Base-by-base conservation (phyloP, 1,140 invertebrate species). In the Lamellibrachia luymesi region DNA sequence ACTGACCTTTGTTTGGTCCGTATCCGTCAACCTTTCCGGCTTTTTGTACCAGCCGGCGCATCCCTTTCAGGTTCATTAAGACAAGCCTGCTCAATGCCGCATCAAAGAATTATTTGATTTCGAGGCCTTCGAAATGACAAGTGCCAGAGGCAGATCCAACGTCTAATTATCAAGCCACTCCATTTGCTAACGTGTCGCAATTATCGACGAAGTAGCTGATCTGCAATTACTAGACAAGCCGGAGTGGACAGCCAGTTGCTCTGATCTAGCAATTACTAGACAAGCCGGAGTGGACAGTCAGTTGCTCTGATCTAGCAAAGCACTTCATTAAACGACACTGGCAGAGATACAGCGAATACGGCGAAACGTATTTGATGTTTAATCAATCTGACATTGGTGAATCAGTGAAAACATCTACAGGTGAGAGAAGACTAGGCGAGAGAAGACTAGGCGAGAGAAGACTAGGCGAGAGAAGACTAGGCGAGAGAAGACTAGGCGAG, bases 221-320 rank as follows among this genome's bases (percentile, higher is more conserved):
- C 90, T 7, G 7, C 90, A 90, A 90, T 90, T 50, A 90, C 90
- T 90, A 90, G 49, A 90, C 2, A 90, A 7, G 90, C 90, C 7
- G 49, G 90, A 90, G 49, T 90, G 25, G 90, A 90, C 22, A 10
- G n/a, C 25, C 90, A 90, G 49, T 50, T 90, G 90, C 8, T 25
- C 90, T 90, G 90, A 22, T 4, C 90, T 22, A 90, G 5, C 90
- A 90, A 90, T 90, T 50, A 90, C 90, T 90, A 90, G 49, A 90
- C 90, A 90, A 5, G 90, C 90, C 5, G 49, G 90, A 90, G 49
- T 90, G 22, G 90, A 90, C 17, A 6, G n/a, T 50, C 90, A 90
- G 49, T 50, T 90, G 90, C 7, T 22, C 90, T 90, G 90, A 25
- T 6, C 90, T 25, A 90, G 7, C 25, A 90, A 90, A 90, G n/a